A percentile compares a stretch with the other conserved stretches of the same genome.
Conservation (phyloP, 2,888 invertebrate genomes). For the Dryobota labecula region DNA sequence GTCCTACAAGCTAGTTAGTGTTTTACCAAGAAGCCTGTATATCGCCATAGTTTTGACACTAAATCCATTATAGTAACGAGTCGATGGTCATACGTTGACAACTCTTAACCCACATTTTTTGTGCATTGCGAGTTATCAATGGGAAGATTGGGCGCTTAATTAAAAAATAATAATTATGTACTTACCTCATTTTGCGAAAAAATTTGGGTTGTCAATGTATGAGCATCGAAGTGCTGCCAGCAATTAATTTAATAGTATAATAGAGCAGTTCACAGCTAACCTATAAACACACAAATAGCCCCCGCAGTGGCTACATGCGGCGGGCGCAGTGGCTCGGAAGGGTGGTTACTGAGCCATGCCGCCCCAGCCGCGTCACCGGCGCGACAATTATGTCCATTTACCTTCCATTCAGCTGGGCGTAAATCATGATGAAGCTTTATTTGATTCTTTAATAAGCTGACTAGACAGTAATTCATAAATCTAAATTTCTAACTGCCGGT, state of each 20-base stretch:
- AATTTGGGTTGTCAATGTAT: too few relatives aligned
- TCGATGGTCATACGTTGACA: too few relatives aligned
- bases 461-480: not conserved
- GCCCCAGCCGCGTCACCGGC: conserved; percentile 35
- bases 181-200: too few relatives aligned
- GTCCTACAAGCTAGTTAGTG: too few relatives aligned
- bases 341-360: conserved; percentile 51
- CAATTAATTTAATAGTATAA: conserved; percentile 37
- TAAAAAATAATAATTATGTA: too few relatives aligned
- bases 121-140: too few relatives aligned
- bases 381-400: conserved; percentile 41
- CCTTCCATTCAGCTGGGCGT: conserved; percentile 55
- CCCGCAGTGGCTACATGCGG: conserved; percentile 24
- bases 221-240: not conserved
- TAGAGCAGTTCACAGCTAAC: conserved; percentile 10
- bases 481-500: too few relatives aligned
- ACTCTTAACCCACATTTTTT: too few relatives aligned
- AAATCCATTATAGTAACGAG: not conserved
- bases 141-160: too few relatives aligned
- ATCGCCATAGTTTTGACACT: not conserved
- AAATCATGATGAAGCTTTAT: conserved; percentile 41
- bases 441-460: conserved; percentile 36
- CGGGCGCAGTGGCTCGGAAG: conserved; percentile 49
- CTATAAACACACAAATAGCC: conserved; percentile 53
- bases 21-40: too few relatives aligned